A percentile compares a stretch with the other conserved stretches of the same genome.
phyloP scores from a whole-genome alignment of 1,140 invertebrate genomes.

The Camponotus floridanus region DNA sequence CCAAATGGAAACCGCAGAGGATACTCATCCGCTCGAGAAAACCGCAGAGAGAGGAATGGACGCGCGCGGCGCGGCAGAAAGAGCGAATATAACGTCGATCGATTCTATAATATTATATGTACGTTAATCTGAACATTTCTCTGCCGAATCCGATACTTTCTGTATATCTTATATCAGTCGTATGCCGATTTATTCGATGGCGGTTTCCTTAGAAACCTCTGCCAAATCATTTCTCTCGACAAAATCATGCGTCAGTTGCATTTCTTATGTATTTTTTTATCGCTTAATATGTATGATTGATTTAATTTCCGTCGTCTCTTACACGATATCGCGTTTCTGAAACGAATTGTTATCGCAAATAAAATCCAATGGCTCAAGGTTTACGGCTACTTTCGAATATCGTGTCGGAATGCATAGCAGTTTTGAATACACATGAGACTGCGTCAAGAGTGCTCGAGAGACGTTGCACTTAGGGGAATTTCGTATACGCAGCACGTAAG shows the following conservation, averaged over 20 bases:
- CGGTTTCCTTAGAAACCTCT: neutral
- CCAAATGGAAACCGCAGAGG: slow-evolving; percentile 57
- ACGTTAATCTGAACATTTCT: slow-evolving; percentile 47
- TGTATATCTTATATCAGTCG: slow-evolving; percentile 25
- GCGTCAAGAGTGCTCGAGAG: slow-evolving; percentile 5
- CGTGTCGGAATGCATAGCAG: neutral
- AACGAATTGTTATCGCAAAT: neutral
- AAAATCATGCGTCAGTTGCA: neutral
- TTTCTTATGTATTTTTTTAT: neutral
- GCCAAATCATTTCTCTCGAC: neutral
- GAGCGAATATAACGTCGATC: slow-evolving; percentile 51
- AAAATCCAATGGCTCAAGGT: slow-evolving; percentile 6
- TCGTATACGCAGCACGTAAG: slow-evolving; percentile 7
- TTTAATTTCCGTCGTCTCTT: slow-evolving; percentile 9
- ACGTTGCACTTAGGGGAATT: neutral
- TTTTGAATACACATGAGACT: slow-evolving; percentile 24
- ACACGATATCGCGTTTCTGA: neutral
- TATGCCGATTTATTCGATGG: slow-evolving; percentile 25
- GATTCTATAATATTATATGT: slow-evolving; percentile 54
- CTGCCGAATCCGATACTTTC: slow-evolving; percentile 34
- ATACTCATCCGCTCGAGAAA: slow-evolving; percentile 57
- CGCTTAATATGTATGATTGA: neutral
- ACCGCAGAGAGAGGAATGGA: slow-evolving; percentile 50
- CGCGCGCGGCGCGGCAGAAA: slow-evolving; percentile 16
- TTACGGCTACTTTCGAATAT: slow-evolving; percentile 1